A percentile compares a stretch with the other conserved stretches of the same genome.
Evolutionary conservation across 1,140 invertebrate species (phyloP).

Genomic region (Chironomus striatipennis): DNA sequence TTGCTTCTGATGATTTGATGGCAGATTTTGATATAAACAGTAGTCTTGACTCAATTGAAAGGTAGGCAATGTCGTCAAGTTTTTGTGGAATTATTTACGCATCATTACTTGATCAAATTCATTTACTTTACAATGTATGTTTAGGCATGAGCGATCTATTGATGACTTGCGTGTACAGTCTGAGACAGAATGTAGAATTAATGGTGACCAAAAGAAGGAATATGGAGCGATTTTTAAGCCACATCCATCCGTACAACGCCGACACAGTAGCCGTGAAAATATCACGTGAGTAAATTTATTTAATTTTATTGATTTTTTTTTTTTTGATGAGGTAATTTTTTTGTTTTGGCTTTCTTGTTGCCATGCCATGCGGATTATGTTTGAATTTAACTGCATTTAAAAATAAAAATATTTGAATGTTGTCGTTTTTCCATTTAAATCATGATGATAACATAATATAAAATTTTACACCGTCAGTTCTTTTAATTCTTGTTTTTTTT

Average conservation of each 20-base stretch:
- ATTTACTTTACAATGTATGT: slow-evolving; percentile 39
- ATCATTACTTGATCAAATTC: not conserved
- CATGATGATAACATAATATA: not conserved
- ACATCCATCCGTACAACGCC: slow-evolving; percentile 38
- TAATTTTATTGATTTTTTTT: not conserved
- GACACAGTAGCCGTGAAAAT: slow-evolving; percentile 41
- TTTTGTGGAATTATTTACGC: not conserved
- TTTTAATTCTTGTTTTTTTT: not conserved
- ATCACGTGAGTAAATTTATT: slow-evolving; percentile 26
- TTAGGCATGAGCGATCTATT: slow-evolving; percentile 42
- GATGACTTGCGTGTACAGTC: slow-evolving; percentile 45
- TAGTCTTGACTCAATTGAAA: slow-evolving; percentile 59
- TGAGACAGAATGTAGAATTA: slow-evolving; percentile 44
- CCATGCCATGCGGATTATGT: not conserved
- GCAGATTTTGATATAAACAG: slow-evolving; percentile 70
- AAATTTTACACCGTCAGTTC: not conserved
- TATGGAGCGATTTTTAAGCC: slow-evolving; percentile 37
- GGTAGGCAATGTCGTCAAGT: slow-evolving; percentile 44
- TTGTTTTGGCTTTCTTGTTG: not conserved
- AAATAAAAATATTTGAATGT: too few relatives aligned
- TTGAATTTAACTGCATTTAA: too few relatives aligned
- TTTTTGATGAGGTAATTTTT: not conserved
- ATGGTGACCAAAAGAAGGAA: slow-evolving; percentile 44
- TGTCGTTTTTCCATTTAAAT: too few relatives aligned
- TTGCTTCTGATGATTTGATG: slow-evolving; percentile 75